Evolutionary conservation across 92 coral and sea anemone genomes (phyloP), one percentile per base, ranked within the genome.

Genomic region (Pocillopora grandis): DNA sequence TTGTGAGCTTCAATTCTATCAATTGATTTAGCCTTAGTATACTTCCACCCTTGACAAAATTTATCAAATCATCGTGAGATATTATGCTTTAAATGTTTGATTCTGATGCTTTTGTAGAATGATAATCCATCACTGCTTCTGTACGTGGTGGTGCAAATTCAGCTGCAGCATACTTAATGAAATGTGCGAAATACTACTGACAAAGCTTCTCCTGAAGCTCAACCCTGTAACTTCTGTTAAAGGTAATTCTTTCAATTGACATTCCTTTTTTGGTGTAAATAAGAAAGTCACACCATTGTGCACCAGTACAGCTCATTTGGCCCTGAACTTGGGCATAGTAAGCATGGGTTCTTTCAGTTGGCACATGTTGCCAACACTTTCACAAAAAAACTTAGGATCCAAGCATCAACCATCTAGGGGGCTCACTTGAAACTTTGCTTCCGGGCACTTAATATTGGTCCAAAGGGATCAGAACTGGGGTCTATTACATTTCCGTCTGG

Each of bases 331-430:
- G 89, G 62, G 59, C 62, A 72, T 76, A 91, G 78, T 91, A 91
- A 19, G 37, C 48, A 77, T 91, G 89, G 58, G 70, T 75, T 73
- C 37, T 74, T 91, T 88, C 75, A 88, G 88, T 21, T 67, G 81
- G 79, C 88, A 87, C 77, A 77, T 78, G 23, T 84, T 89, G 71
- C 82, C 71, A 36, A 71, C 76, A 18, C 82, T 58, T 17, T 91
- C 89, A 10, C 69, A 75, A 68, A 65, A 89, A 33, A 89, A 89
- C 48, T 62, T 82, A 12, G 65, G 63, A 62, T 90, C 90, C 15
- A 90, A 84, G 85, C 93, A 90, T 23, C 27, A 23, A 42, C 92
- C 96, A 76, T 90, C 93, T 14, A 92, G 84, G 62, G 96, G 96
- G 19, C 87, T 90, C 31, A 93, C 96, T 55, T 42, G 76, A 70